Base-by-base conservation (phyloP, 2,113 vertebrate genomes). In the Spilogale gracilis region DNA sequence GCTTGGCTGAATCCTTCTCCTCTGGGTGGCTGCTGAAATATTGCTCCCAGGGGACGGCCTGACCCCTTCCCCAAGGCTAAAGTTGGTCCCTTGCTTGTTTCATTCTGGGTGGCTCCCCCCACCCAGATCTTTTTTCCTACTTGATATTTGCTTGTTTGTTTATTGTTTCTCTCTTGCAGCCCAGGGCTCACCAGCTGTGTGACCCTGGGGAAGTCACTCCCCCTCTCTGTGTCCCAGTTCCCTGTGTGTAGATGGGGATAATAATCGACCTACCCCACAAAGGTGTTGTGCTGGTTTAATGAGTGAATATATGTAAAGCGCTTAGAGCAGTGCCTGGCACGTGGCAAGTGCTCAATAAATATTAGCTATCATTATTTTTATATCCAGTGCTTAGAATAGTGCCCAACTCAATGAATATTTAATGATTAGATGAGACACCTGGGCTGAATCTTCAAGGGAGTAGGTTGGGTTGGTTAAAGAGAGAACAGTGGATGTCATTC, bases 301-400 rank as follows among this genome's bases (percentile, higher is more conserved):
- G 23, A 96, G 50, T 90, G 96, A 92, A 87, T 74, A 48, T 74
- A 81, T 65, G 63, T 80, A 83, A 91, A 85, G 43, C 73, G 69
- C 86, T 95, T 82, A 91, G 50, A 45, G 95, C 14, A 74, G 21
- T 25, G 79, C 90, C 94, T 97, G 94, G 89, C 88, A 65, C 74
- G 25, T 92, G 95, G 67, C 73, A 79, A 85, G 83, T 90, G 11
- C 80, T 97, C 90, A 71, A 65, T 97, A 96, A 95, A 96, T 96
- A 96, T 96, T 96, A 96, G 95, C 93, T 92, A 60, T 88, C 88
- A 81, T 81, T 97, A 89, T 97, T 97, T 98, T 97, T 97, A 98
- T 94, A 94, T 91, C 90, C 82, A 82, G 93, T 97, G 90, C 96
- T 97, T 96, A 97, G 97, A 97, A 96, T 82, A 97, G 91, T 94